Percentiles rank a stretch among this genome's conserved stretches.
These are phyloP conservation scores for Drosophila carrolli DNA, from an alignment of 1,140 invertebrate species.

Conservation along the genomic window DNA sequence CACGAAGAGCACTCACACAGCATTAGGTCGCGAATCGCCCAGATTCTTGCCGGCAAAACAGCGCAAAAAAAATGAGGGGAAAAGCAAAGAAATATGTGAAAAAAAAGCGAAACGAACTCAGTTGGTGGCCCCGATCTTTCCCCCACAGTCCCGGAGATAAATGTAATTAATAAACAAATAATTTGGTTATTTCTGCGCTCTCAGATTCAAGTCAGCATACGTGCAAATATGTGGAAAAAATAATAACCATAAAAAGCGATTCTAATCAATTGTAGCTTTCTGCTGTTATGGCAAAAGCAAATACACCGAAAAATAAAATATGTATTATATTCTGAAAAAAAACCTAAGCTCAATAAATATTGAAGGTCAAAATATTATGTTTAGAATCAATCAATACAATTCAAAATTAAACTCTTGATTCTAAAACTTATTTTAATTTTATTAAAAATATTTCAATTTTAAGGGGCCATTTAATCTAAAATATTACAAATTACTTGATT, in stretches of 20 bases:
- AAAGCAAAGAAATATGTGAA: conserved; percentile 14
- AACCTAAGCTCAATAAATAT: neutral
- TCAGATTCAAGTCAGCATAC: conserved; percentile 31
- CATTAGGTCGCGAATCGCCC: conserved; percentile 35
- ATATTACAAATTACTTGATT: too few relatives aligned
- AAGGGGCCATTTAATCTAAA: too few relatives aligned
- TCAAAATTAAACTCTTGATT: too few relatives aligned
- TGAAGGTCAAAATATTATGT: too few relatives aligned
- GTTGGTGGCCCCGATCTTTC: conserved; percentile 54
- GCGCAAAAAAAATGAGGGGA: conserved; percentile 3
- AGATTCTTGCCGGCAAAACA: conserved; percentile 26
- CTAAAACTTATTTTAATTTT: too few relatives aligned
- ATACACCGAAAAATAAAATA: neutral
- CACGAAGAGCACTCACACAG: conserved; percentile 25
- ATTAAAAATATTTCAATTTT: too few relatives aligned
- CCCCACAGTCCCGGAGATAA: conserved; percentile 22
- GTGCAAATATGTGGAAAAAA: conserved; percentile 52
- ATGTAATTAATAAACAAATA: conserved; percentile 75
- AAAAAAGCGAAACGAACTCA: conserved; percentile 42
- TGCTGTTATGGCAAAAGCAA: conserved; percentile 12
- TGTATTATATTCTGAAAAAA: neutral
- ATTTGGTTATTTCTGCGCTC: conserved; percentile 38
- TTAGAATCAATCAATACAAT: too few relatives aligned
- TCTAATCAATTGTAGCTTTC: conserved; percentile 39
- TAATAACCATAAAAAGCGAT: conserved; percentile 45